These are phyloP conservation scores for Subacronicta megacephala DNA, from an alignment of 2,888 invertebrate genomes.

Conservation along the genomic window DNA sequence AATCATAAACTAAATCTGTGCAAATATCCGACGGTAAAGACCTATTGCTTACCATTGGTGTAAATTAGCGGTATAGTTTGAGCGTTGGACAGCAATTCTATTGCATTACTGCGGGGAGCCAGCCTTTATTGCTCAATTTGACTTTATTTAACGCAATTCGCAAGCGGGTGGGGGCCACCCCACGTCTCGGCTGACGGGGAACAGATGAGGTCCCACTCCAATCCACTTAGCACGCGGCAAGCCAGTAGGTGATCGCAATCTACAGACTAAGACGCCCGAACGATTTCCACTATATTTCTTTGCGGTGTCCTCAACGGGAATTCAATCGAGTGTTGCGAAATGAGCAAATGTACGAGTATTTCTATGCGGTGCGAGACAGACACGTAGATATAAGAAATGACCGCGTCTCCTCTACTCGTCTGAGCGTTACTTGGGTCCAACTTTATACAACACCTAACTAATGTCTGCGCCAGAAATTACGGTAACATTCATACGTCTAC, in stretches of 20 bases:
- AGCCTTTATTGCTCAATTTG: slow-evolving; percentile 90
- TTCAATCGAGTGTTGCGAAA: slow-evolving; percentile 56
- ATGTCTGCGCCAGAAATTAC: slow-evolving; percentile 63
- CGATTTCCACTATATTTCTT: slow-evolving; percentile 68
- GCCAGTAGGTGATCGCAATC: slow-evolving; percentile 83
- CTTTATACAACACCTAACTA: slow-evolving; percentile 60
- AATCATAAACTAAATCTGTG: slow-evolving; percentile 20
- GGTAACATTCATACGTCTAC: slow-evolving; percentile 56
- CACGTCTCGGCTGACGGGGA: slow-evolving; percentile 78
- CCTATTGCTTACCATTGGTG: slow-evolving; percentile 59
- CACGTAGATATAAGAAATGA: slow-evolving; percentile 31
- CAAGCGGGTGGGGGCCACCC: slow-evolving; percentile 65
- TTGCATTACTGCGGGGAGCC: slow-evolving; percentile 85
- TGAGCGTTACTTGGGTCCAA: slow-evolving; percentile 44
- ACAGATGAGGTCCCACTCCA: slow-evolving; percentile 88
- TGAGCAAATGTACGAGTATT: slow-evolving; percentile 52
- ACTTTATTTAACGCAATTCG: slow-evolving; percentile 88
- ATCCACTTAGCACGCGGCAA: slow-evolving; percentile 86
- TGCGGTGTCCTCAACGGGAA: slow-evolving; percentile 60
- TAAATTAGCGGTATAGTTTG: slow-evolving; percentile 81
- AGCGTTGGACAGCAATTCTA: slow-evolving; percentile 76
- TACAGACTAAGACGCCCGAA: slow-evolving; percentile 66
- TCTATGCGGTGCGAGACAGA: slow-evolving; percentile 35
- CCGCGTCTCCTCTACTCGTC: slow-evolving; percentile 11
- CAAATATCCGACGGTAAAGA: slow-evolving; percentile 31